Base-by-base conservation (phyloP, 1,140 invertebrate species). In the Papilio aristodemus region DNA sequence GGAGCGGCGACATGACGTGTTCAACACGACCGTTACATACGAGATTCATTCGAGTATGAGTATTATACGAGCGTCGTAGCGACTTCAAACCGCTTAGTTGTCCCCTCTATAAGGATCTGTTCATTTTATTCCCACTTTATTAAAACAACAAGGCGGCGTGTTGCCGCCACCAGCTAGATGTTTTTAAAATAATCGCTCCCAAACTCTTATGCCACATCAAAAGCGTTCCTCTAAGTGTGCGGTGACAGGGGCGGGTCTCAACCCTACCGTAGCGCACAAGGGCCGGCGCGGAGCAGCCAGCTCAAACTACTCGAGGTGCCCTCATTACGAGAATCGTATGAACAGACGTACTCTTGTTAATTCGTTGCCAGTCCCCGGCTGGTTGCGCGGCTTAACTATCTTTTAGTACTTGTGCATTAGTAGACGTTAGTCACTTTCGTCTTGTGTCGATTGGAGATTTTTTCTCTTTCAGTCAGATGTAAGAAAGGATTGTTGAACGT, bases 311-410 rank as follows among this genome's bases (percentile, higher is more conserved):
- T 60, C 11, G 27, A 60, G n/a, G 32, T 17, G 57, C 57, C 57
- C 27, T 58, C 27, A 60, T 60, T 60, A 60, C 58, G 10, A n/a
- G 8, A 60, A 37, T 60, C 14, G 58, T 19, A 60, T 60, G 58
- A 60, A 38, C 58, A 17, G 37, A 38, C n/a, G 32, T 11, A 60
- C 46, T 11, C 19, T 19, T 32, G 57, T 17, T 32, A 58, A 36
- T 58, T 58, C 14, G 6, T 58, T 58, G 32, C 4, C 7, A 32
- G 32, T 32, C 14, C 14, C 8, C 57, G 13, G 46, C 22, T 50
- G 2, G 46, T 14, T 43, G 4, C 38, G 38, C 4, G n/a, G 14
- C 6, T 43, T 43, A 5, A 43, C 41, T 43, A 7, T 43, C n/a
- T 7, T 43, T 43, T 14, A 4, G 5, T 6, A 43, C 41, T 43